Conservation (phyloP, 2,888 invertebrate genomes). For the Cartodere bifasciata region DNA sequence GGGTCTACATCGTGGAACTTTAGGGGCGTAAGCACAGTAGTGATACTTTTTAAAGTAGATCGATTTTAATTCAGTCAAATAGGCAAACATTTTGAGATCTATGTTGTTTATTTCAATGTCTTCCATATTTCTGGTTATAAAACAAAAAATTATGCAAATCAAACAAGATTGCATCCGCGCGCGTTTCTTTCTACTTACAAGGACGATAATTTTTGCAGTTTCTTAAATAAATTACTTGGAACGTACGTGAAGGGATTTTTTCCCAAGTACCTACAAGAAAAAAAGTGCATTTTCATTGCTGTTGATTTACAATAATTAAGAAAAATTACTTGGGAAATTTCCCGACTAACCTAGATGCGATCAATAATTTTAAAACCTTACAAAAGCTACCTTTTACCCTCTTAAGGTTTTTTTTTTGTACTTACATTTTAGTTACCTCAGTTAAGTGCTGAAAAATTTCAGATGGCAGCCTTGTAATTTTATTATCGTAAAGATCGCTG, state of each 20-base stretch:
- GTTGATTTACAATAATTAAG: too few species aligned
- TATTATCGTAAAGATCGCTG: conserved; percentile 11
- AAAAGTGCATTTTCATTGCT: too few species aligned
- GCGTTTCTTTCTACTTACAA: conserved; percentile 19
- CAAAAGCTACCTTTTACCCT: too few species aligned
- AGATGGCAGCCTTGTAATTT: conserved; percentile 3
- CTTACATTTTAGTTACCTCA: conserved; percentile 2
- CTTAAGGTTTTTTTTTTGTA: too few species aligned
- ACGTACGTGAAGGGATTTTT: conserved; percentile 27
- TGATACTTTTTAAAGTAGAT: conserved; percentile 49
- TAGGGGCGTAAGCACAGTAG: conserved; percentile 48
- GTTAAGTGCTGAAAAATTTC: conserved; percentile 4
- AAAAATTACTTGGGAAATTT: too few species aligned
- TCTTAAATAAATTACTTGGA: conserved; percentile 15
- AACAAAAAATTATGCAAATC: conserved; percentile 11
- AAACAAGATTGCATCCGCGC: too few species aligned
- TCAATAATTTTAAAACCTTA: too few species aligned
- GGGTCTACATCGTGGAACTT: conserved; percentile 45
- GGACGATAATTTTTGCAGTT: conserved; percentile 18
- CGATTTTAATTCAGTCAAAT: conserved; percentile 37
- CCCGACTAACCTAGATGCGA: too few species aligned
- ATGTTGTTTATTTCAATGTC: conserved; percentile 40
- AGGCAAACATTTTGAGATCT: conserved; percentile 37
- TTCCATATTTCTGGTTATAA: conserved; percentile 37
- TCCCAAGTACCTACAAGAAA: conserved; percentile 36